Evolutionary conservation across 2,888 invertebrate genomes (phyloP).

Genomic region (Harpalus rubripes): DNA sequence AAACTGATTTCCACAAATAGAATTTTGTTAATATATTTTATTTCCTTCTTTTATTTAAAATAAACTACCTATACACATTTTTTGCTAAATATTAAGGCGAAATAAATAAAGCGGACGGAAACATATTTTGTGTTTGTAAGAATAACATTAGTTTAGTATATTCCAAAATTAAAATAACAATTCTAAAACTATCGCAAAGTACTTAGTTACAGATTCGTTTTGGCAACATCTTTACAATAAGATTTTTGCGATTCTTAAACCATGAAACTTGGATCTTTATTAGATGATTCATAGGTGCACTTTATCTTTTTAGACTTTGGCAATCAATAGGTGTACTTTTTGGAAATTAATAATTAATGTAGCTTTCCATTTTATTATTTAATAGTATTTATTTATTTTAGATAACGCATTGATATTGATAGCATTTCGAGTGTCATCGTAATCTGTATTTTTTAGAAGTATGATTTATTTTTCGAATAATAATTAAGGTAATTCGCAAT

Average conservation of each 20-base stretch:
- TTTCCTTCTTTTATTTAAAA: too few species aligned
- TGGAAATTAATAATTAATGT: not conserved
- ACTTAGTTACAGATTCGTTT: constrained; percentile 13
- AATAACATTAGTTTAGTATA: not conserved
- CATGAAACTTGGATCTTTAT: not conserved
- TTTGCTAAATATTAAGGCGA: too few species aligned
- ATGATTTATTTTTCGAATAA: not conserved
- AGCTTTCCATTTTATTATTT: too few species aligned
- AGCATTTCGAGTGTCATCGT: not conserved
- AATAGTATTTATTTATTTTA: not conserved
- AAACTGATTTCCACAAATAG: too few species aligned
- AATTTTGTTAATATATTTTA: too few species aligned
- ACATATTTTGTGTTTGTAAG: not conserved
- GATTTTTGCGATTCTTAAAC: not conserved
- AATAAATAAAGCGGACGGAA: too few species aligned
- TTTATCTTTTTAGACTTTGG: constrained; percentile 26
- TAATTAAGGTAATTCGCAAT: not conserved
- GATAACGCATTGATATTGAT: not conserved
- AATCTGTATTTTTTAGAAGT: not conserved
- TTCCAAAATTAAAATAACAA: not conserved
- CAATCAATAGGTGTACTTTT: not conserved
- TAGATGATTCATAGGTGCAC: not conserved
- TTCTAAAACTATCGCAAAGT: not conserved
- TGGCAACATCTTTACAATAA: constrained; percentile 23
- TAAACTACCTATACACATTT: too few species aligned